Evolutionary conservation across 2,888 invertebrate genomes (phyloP).

Genomic region (Sminthurides aquaticus): DNA sequence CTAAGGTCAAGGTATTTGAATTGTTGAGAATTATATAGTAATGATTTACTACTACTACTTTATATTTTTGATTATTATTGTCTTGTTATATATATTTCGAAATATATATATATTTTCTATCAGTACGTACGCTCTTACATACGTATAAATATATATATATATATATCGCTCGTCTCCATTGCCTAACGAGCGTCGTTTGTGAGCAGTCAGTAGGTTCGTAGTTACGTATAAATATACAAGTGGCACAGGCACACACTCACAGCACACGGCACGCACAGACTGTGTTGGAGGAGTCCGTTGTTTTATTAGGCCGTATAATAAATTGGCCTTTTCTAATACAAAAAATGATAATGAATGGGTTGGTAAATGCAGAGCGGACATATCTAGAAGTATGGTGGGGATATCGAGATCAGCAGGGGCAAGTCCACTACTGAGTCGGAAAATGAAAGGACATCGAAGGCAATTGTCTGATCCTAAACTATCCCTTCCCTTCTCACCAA

Average conservation of each 20-base stretch:
- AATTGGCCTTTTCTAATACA: background rate
- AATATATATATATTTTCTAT: conserved; percentile 11
- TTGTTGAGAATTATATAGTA: background rate
- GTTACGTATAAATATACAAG: conserved; percentile 22
- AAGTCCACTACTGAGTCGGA: conserved; percentile 44
- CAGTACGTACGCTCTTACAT: background rate
- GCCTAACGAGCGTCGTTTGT: background rate
- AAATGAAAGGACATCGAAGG: conserved; percentile 50
- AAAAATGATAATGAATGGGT: conserved; percentile 34
- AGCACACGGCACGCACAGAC: conserved; percentile 44
- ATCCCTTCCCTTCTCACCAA: conserved; percentile 51
- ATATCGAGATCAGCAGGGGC: conserved; percentile 43
- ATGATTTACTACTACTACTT: background rate
- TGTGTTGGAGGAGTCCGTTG: conserved; percentile 40
- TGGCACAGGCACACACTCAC: conserved; percentile 45
- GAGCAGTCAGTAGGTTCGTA: background rate
- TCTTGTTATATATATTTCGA: background rate
- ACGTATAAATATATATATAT: conserved; percentile 7
- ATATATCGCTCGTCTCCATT: background rate
- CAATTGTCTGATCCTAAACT: conserved; percentile 54
- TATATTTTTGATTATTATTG: background rate
- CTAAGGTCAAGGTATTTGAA: conserved; percentile 41
- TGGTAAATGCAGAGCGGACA: conserved; percentile 43
- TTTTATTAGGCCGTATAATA: background rate
- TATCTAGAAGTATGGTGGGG: conserved; percentile 42